Base-by-base conservation (phyloP, 2,113 vertebrate genomes). In the Myxocyprinus asiaticus region DNA sequence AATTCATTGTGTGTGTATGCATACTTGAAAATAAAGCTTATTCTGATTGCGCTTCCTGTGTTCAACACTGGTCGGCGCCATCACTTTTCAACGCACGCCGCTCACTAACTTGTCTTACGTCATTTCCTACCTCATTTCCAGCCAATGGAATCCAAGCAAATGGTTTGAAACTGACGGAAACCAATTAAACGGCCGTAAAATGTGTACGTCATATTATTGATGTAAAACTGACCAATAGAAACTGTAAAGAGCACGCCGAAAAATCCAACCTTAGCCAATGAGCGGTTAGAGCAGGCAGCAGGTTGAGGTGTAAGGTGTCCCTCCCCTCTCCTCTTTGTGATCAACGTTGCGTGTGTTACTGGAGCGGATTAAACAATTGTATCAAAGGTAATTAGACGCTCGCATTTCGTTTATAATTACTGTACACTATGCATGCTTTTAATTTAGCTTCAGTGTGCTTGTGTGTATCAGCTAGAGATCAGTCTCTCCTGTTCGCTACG, bases 301-400 rank as follows among this genome's bases (percentile, higher is more conserved):
- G 0, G 56, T 67, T 75, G 4, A 8, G 70, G 3, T 75, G 65
- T 43, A 58, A 4, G 8, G 5, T 6, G 76, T 33, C 65, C 76
- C 71, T 22, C 76, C 79, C 17, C 11, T 61, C n/a, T 56, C 58
- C 56, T 74, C 83, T 84, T 84, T 84, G 83, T 84, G 83, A 68
- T 44, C 76, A 56, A 73, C 65, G 48, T 79, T 69, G 66, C 47
- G 69, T 69, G 75, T 78, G 71, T 59, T 72, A 9, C 61, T 15
- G 78, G 45, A 62, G 70, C 62, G 74, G 48, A 66, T 65, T 55
- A 53, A 65, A 53, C 14, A 15, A 61, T 4, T 8, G 0, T 33
- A 53, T 42, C 15, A 6, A 15, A 76, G 74, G 74, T 76, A 76
- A 53, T 53, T 65, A 10, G 5, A 64, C 10, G 7, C 4, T 9